Base-by-base conservation (phyloP, 2,888 invertebrate genomes). In the Oligia fasciuncula region DNA sequence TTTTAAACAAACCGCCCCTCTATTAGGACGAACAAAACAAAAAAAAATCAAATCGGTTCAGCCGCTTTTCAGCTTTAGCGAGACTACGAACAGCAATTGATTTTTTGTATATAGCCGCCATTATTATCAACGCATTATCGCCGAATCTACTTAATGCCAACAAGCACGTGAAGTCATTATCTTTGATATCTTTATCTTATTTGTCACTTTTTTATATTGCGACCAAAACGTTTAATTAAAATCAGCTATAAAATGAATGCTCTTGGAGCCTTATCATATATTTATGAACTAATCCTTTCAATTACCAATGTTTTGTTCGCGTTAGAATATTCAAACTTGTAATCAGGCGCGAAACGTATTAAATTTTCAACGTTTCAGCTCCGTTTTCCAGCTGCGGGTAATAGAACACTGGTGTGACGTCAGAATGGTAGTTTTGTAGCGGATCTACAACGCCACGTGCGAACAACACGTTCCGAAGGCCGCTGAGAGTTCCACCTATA, bases 271-370 rank as follows among this genome's bases (percentile, higher is more conserved):
- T 74, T 17, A 81, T 84, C 46, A 77, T 74, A 63, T 63, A 84
- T 88, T 81, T 77, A 87, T 76, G 65, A 84, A 79, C 49, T 81
- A 84, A 87, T 87, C 89, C 66, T 86, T 84, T 78, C 74, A 87
- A 84, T 84, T 86, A 77, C 67, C 68, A 84, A 84, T 80, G 79
- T 87, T 87, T 85, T 79, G 77, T 76, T 68, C 29, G 70, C 60
- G 65, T 63, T 87, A 66, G 73, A 87, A 87, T 87, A 89, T 88
- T 87, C 77, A 79, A 57, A 11, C 62, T 66, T 80, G 79, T 84
- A 82, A 89, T 87, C 89, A 87, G 77, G 84, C 81, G 76, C 72
- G 70, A 71, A 67, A 75, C 67, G 66, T 80, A 84, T 87, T 84
- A 87, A 88, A 87, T 73, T 84, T 88, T 87, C 89, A 88, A 13